These are phyloP conservation scores for Lucilia cuprina DNA, from an alignment of 1,140 invertebrate species.

Conservation along the genomic window DNA sequence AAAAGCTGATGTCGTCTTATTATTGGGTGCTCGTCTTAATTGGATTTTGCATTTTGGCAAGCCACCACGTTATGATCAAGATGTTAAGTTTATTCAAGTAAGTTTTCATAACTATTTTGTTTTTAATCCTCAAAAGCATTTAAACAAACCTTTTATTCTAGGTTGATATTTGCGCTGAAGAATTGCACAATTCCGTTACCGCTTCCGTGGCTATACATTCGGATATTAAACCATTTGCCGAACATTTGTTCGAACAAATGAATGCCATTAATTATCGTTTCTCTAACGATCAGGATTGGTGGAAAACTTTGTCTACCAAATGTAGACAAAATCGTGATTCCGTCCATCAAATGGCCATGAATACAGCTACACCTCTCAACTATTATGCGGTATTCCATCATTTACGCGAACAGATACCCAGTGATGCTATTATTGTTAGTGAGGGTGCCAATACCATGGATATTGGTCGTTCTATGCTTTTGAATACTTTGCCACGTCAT, in stretches of 20 bases:
- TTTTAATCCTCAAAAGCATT: no score
- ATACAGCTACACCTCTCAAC: slow-evolving; percentile 81
- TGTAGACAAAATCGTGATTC: slow-evolving; percentile 69
- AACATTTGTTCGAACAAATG: slow-evolving; percentile 69
- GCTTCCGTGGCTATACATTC: slow-evolving; percentile 79
- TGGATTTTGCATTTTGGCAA: slow-evolving; percentile 98
- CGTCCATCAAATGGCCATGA: slow-evolving; percentile 67
- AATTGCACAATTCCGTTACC: slow-evolving; percentile 87
- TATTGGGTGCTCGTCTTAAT: slow-evolving; percentile 91
- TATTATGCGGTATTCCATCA: slow-evolving; percentile 92
- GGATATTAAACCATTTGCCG: slow-evolving; percentile 76
- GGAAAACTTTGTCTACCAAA: slow-evolving; percentile 67
- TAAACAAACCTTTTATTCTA: slow-evolving; percentile 4
- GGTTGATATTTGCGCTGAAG: slow-evolving; percentile 88
- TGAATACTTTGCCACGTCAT: slow-evolving; percentile 83
- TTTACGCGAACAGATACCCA: slow-evolving; percentile 75
- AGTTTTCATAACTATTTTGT: slow-evolving; percentile 60
- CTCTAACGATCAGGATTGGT: slow-evolving; percentile 65
- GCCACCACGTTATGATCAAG: slow-evolving; percentile 79
- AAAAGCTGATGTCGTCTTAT: slow-evolving; percentile 86
- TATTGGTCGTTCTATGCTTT: slow-evolving; percentile 88
- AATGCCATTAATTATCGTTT: slow-evolving; percentile 66
- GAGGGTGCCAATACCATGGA: slow-evolving; percentile 99
- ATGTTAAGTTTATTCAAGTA: slow-evolving; percentile 88
- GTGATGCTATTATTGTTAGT: slow-evolving; percentile 91